A percentile compares a stretch with the other conserved stretches of the same genome.
phyloP scores from a whole-genome alignment of 1,140 invertebrate species.

The Brachionus rotundiformis region DNA sequence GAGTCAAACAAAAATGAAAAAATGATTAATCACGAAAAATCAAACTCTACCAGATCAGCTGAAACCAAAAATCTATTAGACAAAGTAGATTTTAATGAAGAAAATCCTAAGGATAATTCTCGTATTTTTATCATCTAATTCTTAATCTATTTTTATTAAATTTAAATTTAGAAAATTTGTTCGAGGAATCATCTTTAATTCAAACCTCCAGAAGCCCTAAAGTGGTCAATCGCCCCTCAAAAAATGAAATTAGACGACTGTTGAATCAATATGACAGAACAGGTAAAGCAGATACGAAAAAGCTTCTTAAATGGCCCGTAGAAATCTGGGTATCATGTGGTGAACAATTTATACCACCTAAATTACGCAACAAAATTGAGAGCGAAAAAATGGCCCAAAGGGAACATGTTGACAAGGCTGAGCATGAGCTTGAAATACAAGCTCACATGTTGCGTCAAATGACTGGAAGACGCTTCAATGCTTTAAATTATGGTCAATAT shows the following conservation, averaged over 20 bases:
- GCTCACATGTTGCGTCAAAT: slow-evolving; percentile 63
- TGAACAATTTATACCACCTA: slow-evolving; percentile 60
- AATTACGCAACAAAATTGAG: neutral
- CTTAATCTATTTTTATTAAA: neutral
- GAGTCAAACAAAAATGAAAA: neutral
- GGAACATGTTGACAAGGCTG: slow-evolving; percentile 57
- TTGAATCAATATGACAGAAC: slow-evolving; percentile 40
- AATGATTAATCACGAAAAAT: neutral
- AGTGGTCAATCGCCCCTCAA: neutral
- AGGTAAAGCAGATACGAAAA: neutral
- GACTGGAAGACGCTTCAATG: slow-evolving; percentile 56
- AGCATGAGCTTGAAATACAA: slow-evolving; percentile 61
- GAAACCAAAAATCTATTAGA: slow-evolving; percentile 23
- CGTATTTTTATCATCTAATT: too few species aligned
- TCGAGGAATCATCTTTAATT: neutral
- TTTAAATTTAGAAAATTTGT: neutral
- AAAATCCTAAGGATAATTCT: slow-evolving; percentile 1
- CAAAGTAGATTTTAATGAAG: slow-evolving; percentile 32
- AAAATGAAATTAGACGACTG: slow-evolving; percentile 14
- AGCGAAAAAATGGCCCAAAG: slow-evolving; percentile 45
- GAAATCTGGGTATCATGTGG: slow-evolving; percentile 64
- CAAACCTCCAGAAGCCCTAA: slow-evolving; percentile 16
- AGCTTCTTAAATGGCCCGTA: slow-evolving; percentile 60
- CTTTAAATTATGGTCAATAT: slow-evolving; percentile 1
- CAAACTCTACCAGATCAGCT: neutral